Evolutionary conservation across 2,113 vertebrate species (phyloP), one percentile per base, ranked within the genome.

Genomic region (Recurvirostra avosetta): DNA sequence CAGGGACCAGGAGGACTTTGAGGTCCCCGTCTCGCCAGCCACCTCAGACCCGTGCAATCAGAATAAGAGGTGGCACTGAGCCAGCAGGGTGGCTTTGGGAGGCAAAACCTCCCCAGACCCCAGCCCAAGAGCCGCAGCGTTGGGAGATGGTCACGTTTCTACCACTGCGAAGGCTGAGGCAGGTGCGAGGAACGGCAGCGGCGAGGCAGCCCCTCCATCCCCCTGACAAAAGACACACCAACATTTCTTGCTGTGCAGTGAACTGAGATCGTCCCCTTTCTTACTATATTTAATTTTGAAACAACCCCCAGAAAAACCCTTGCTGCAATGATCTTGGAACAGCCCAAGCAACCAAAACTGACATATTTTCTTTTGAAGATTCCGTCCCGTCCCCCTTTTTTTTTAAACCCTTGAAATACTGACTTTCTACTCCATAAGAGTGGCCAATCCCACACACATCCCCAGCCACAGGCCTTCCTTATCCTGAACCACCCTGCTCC

Each of bases 81-180:
- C 36, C 41, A 34, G 18, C 2, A 6, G 40, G 8, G 12, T 6
- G 12, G 41, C 52, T 83, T 20, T 59, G 47, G 43, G 21, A 62
- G 29, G 45, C 30, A 81, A 47, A 77, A 26, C 55, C n/a, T 75
- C 26, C 26, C 53, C 19, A 15, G 30, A 15, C 27, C 34, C 20
- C 21, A 25, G 26, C n/a, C 30, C 0, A 1, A 83, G 56, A 4
- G 9, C 30, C 14, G 3, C 0, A 20, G 43, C 11, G 8, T 3
- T 55, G 47, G 29, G 43, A 73, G 32, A 41, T 6, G 22, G 59
- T 38, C 47, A 80, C 26, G 22, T 4, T 74, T 16, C 61, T 40
- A 19, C 41, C 49, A 23, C 0, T 0, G 2, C 3, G 1, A 62
- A 53, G 68, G 70, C 45, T 36, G 65, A 66, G 2, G 4, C 12